These are phyloP conservation scores for Vireo altiloquus DNA, from an alignment of 2,113 vertebrate genomes.

Conservation along the genomic window DNA sequence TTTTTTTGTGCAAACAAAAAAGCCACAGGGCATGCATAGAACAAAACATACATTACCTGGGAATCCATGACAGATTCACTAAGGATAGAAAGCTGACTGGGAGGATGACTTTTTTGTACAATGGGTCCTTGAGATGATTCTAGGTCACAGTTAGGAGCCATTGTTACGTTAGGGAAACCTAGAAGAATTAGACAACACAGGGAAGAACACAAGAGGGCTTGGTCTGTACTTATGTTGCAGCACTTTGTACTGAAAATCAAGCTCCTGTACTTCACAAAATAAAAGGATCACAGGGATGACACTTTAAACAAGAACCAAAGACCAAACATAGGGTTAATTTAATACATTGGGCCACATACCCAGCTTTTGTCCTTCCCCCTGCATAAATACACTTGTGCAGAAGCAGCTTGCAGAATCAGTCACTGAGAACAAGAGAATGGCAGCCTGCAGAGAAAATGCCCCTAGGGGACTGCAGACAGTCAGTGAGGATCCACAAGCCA, in stretches of 20 bases:
- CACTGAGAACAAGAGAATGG: neutral
- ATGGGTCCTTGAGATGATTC: constrained; percentile 72
- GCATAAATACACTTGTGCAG: neutral
- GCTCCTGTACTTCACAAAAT: neutral
- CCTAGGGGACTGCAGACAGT: neutral
- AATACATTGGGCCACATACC: rapidly evolving
- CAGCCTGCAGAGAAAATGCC: neutral
- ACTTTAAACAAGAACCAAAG: neutral
- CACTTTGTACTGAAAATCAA: neutral
- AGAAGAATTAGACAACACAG: constrained; percentile 20
- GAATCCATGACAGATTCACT: constrained; percentile 80
- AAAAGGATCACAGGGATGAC: neutral
- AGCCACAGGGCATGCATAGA: neutral
- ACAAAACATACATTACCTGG: constrained; percentile 70
- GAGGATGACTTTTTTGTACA: constrained; percentile 74
- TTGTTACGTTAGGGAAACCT: constrained; percentile 90
- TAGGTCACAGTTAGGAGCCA: constrained; percentile 80
- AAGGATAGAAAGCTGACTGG: constrained; percentile 74
- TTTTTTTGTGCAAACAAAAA: neutral
- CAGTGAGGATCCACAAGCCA: neutral
- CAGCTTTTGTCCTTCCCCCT: neutral
- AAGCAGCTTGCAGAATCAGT: neutral
- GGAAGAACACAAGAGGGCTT: neutral
- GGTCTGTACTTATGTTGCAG: neutral
- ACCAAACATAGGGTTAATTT: neutral